Conservation (phyloP, 2,888 invertebrate species). For the Pandemis heparana region DNA sequence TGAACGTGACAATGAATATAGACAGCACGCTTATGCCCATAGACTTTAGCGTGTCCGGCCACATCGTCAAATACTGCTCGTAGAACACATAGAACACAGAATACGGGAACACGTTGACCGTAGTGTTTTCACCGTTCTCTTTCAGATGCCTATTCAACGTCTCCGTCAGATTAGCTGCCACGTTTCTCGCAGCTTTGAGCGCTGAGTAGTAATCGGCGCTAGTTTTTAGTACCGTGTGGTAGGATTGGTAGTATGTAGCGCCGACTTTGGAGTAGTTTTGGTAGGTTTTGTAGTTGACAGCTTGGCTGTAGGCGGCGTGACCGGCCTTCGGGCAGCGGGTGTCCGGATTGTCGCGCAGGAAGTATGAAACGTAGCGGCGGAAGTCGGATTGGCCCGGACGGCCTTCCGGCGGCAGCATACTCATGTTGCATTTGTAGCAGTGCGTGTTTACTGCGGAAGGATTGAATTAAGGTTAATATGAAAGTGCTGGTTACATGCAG, state of each 20-base stretch:
- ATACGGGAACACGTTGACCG: constrained; percentile 93
- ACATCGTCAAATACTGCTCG: constrained; percentile 99
- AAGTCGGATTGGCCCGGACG: constrained; percentile 89
- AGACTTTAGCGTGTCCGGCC: constrained; percentile 95
- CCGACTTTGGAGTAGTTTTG: constrained; percentile 80
- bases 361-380: constrained; percentile 91
- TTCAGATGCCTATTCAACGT: constrained; percentile 88
- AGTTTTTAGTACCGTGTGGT: constrained; percentile 96
- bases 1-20: constrained; percentile 97
- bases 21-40: constrained; percentile 95
- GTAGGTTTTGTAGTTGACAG: constrained; percentile 85
- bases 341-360: constrained; percentile 93
- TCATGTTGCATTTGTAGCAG: constrained; percentile 84
- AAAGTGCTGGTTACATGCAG: not conserved
- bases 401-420: constrained; percentile 69
- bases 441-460: constrained; percentile 19
- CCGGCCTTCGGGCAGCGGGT: constrained; percentile 92
- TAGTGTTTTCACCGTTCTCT: constrained; percentile 70
- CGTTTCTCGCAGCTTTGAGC: constrained; percentile 91
- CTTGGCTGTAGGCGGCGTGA: constrained; percentile 92
- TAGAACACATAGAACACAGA: constrained; percentile 99
- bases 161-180: constrained; percentile 93
- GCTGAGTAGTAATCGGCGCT: constrained; percentile 96
- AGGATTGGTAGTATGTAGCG: constrained; percentile 95
- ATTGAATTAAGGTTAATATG: not conserved